These are phyloP conservation scores for Pithys albifrons DNA, from an alignment of 2,113 vertebrate genomes.

Conservation along the genomic window DNA sequence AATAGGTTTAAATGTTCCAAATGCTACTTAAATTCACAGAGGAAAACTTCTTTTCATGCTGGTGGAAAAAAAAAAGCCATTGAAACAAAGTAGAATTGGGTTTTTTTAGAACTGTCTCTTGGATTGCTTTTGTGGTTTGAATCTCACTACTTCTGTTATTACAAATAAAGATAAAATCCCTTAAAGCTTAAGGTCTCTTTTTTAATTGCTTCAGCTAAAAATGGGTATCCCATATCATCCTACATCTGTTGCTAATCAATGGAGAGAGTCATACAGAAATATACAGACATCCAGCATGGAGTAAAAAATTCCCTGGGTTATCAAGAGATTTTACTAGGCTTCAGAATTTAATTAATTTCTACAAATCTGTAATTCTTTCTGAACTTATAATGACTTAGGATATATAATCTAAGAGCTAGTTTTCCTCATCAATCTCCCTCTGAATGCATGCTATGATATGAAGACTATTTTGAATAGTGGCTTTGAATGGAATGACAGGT, in stretches of 20 bases:
- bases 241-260: not conserved
- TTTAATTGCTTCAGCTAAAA: not conserved
- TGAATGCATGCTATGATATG: not conserved
- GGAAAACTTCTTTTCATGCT: not conserved
- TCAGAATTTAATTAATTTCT: not conserved
- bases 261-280: not conserved
- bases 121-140: not conserved
- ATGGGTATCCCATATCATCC: not conserved
- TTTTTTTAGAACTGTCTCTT: not conserved
- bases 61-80: not conserved
- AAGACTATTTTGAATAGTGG: not conserved
- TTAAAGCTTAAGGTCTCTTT: not conserved
- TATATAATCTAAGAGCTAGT: not conserved
- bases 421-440: not conserved
- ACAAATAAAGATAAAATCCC: not conserved
- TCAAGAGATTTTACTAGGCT: not conserved
- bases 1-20: slow-evolving; percentile 27
- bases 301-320: not conserved
- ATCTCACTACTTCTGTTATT: not conserved
- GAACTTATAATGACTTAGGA: not conserved
- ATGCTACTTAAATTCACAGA: slow-evolving; percentile 13
- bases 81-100: not conserved
- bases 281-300: not conserved
- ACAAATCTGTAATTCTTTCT: not conserved
- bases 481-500: not conserved